Conservation (phyloP, 2,888 invertebrate genomes). For the Parnassius glacialis region DNA sequence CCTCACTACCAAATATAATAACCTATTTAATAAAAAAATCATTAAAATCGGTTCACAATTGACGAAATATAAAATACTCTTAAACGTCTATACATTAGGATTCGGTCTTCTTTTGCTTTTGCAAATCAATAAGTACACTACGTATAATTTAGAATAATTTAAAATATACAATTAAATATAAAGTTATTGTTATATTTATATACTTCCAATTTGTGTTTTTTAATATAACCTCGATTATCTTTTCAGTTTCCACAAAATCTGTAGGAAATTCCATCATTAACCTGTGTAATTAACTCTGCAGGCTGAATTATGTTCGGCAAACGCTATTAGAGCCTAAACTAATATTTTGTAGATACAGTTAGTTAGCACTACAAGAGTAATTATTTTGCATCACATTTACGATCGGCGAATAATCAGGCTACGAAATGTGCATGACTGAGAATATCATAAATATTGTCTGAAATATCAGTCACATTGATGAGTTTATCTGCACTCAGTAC, state of each 20-base stretch:
- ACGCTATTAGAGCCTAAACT: conserved; percentile 19
- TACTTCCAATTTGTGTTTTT: too few relatives aligned
- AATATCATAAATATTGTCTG: conserved; percentile 6
- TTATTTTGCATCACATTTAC: conserved; percentile 37
- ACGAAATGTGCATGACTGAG: conserved; percentile 9
- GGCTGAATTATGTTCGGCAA: conserved; percentile 28
- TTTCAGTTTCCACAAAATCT: conserved; percentile 2
- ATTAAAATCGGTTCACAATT: too few relatives aligned
- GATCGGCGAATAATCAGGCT: conserved; percentile 12
- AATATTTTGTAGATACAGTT: conserved; percentile 26
- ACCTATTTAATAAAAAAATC: too few relatives aligned
- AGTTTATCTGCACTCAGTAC: not conserved
- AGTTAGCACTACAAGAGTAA: conserved; percentile 24
- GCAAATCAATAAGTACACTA: too few relatives aligned
- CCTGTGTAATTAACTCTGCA: conserved; percentile 29
- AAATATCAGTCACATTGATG: conserved; percentile 7
- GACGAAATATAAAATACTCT: too few relatives aligned
- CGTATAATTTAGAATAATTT: too few relatives aligned
- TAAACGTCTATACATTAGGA: too few relatives aligned
- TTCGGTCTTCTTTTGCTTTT: too few relatives aligned
- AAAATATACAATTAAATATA: too few relatives aligned
- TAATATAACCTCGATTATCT: conserved; percentile 2
- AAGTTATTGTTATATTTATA: too few relatives aligned
- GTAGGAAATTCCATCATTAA: conserved; percentile 1
- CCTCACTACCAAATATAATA: too few relatives aligned